Evolutionary conservation across 1,140 invertebrate species (phyloP).

Genomic region (Idris sp.): DNA sequence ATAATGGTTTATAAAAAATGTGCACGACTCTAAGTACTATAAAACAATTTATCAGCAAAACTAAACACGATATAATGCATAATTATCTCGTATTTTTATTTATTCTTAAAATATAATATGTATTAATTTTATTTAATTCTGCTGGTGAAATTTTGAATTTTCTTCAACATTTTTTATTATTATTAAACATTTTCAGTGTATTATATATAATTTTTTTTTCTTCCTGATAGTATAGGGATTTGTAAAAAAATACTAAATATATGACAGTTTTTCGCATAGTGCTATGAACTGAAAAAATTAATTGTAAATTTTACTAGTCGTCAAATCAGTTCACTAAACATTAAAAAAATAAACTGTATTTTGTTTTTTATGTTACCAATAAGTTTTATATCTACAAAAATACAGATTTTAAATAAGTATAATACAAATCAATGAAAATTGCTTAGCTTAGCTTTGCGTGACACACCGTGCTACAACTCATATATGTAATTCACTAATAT

Average conservation of each 20-base stretch:
- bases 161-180: slow-evolving; percentile 36
- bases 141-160: slow-evolving; percentile 23
- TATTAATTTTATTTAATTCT: neutral
- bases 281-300: slow-evolving; percentile 9
- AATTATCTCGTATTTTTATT: too few species aligned
- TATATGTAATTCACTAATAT: too few species aligned
- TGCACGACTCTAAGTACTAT: too few species aligned
- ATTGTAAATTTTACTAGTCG: slow-evolving; percentile 5
- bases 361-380: slow-evolving; percentile 5
- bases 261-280: slow-evolving; percentile 2
- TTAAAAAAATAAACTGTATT: neutral
- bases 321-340: neutral
- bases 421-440: slow-evolving; percentile 20
- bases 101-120: too few species aligned
- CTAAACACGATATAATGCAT: too few species aligned
- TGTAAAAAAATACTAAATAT: slow-evolving; percentile 27
- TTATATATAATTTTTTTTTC: slow-evolving; percentile 13
- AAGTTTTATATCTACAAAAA: slow-evolving; percentile 26
- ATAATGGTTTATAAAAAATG: neutral
- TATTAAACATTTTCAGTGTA: slow-evolving; percentile 23
- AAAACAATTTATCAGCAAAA: too few species aligned
- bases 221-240: slow-evolving; percentile 9
- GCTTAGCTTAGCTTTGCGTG: slow-evolving; percentile 44
- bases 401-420: slow-evolving; percentile 13
- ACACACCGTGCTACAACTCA: neutral